Evolutionary conservation across 2,113 vertebrate species (phyloP).

Genomic region (Neopipo cinnamomea): DNA sequence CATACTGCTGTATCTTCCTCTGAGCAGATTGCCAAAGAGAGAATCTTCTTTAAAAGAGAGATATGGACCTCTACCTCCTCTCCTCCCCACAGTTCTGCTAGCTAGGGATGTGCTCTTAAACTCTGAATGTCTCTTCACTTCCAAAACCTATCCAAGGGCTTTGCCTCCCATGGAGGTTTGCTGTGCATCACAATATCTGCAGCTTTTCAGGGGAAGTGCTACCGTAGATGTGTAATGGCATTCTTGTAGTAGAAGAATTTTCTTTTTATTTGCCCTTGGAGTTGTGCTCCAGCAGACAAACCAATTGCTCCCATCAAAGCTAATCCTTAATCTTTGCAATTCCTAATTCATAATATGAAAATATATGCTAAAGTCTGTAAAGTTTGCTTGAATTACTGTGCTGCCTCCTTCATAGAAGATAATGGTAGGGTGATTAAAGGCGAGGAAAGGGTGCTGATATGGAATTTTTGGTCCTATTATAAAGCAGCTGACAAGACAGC

Average conservation of each 20-base stretch:
- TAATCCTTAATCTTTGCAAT: not conserved
- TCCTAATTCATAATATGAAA: not conserved
- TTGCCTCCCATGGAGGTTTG: not conserved
- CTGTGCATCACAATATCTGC: not conserved
- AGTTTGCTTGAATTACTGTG: not conserved
- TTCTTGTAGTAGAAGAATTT: not conserved
- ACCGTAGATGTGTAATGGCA: rapidly evolving
- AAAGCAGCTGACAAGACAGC: not conserved
- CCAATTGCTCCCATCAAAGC: not conserved
- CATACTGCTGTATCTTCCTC: not conserved
- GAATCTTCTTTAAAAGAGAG: not conserved
- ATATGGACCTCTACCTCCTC: not conserved
- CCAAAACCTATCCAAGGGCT: not conserved
- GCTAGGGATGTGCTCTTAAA: not conserved
- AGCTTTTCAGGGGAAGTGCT: not conserved
- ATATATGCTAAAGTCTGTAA: not conserved
- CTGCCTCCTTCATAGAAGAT: not conserved
- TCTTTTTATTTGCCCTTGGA: not conserved
- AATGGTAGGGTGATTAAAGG: not conserved
- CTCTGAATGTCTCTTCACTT: not conserved
- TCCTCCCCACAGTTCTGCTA: not conserved
- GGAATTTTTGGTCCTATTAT: not conserved
- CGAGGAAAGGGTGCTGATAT: not conserved
- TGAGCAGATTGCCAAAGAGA: not conserved
- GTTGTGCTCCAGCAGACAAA: not conserved